Conservation (phyloP, 2,888 invertebrate species). For the Alitta virens region DNA sequence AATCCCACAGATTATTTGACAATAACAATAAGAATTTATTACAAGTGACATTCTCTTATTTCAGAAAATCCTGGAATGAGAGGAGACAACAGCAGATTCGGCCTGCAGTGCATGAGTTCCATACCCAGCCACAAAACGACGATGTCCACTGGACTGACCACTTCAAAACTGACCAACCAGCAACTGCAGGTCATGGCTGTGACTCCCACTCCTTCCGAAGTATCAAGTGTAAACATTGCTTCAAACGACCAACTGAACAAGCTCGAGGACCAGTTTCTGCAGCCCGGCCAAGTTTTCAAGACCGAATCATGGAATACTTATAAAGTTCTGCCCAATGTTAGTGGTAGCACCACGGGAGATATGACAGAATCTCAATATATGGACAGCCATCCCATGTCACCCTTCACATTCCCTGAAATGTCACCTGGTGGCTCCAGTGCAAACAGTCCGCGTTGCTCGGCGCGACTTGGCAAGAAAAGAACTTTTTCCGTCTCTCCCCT, state of each 20-base stretch:
- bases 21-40: too few species aligned
- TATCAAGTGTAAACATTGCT: conserved; percentile 19
- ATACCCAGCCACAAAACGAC: too few species aligned
- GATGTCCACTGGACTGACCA: too few species aligned
- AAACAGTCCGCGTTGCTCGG: conserved; percentile 21
- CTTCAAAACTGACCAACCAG: conserved; percentile 4
- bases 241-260: neutral
- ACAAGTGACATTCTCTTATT: too few species aligned
- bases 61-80: too few species aligned
- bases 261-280: conserved; percentile 13
- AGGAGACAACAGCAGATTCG: too few species aligned
- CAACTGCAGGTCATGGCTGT: conserved; percentile 14
- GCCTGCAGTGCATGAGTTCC: too few species aligned
- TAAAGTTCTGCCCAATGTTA: conserved; percentile 17
- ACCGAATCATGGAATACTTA: conserved; percentile 19
- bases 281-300: conserved; percentile 12
- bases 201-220: conserved; percentile 16
- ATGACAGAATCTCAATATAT: neutral
- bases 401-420: conserved; percentile 14
- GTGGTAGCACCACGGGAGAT: neutral
- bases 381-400: conserved; percentile 1
- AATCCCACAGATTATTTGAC: too few species aligned
- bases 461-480: conserved; percentile 14
- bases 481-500: conserved; percentile 36
- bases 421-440: conserved; percentile 13